Base-by-base conservation (phyloP, 2,888 invertebrate genomes). In the Sipha maydis region DNA sequence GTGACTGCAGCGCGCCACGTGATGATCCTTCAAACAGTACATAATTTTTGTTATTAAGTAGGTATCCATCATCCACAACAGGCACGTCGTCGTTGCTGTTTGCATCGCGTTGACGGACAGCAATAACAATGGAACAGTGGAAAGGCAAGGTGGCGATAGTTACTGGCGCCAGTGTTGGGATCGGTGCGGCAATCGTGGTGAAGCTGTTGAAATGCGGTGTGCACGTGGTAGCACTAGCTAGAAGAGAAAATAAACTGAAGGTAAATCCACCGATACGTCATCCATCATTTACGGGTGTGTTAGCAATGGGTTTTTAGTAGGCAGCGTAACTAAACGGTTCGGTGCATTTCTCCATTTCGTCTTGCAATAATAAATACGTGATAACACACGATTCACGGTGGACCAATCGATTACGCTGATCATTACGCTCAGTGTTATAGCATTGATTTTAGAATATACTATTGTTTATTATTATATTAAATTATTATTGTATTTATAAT, bases 141-240 rank as follows among this genome's bases (percentile, higher is more conserved):
- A 78, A 56, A 56, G 85, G 79, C 31, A 69, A 78, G 11, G 78
- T 86, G 38, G 85, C 85, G 1, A 56, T 86, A 34, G 85, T 86
- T 54, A 86, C 79, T 31, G 85, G 85, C 8, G 85, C 85, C 8
- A 86, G 85, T 41, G 79, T 28, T 21, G 85, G 85, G 19, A 86
- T 86, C 11, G 85, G 85, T 7, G 54, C 78, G 1, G 79, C 79
- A 2, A 79, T 79, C 9, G 78, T 56, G 5, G 28, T 11, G 21
- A 9, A 86, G 56, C 71, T 86, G 69, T 9, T 56, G 21, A 28
- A 86, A 28, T 38, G 17, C 4, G 83, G 83, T 9, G 83, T 83
- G 9, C 71, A 83, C 54, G 83, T 83, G 3, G 83, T 83, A 14
- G 83, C 83, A 19, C 34, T 83, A 1, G 83, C 83, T 8, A 83